Base-by-base conservation (phyloP, 2,888 invertebrate species). In the Mesorhabditis belari region DNA sequence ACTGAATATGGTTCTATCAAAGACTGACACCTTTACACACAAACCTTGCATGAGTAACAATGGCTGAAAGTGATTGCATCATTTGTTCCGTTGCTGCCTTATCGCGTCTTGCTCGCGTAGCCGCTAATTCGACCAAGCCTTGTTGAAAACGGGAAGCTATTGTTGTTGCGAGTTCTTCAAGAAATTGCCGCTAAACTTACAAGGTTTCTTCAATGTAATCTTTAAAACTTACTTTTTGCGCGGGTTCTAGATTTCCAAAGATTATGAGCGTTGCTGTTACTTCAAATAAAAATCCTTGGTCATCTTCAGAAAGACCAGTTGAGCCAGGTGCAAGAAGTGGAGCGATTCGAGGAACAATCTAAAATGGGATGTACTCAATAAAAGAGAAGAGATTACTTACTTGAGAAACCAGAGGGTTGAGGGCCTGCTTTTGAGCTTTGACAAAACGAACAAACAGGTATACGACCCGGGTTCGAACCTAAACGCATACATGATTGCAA, bases 221-320 rank as follows among this genome's bases (percentile, higher is more conserved):
- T 35, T 35, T 17, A 35, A 35, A 35, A 35, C 44, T 53, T 26
- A 66, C 66, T 61, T 72, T 72, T 56, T 67, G 63, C 78, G 84
- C 82, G 19, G 82, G 75, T 17, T 82, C 78, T 49, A 83, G 81
- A 63, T 82, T 81, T 64, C 85, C 84, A 61, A 83, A 82, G 2
- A 86, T 83, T 57, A 86, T 85, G 5, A 86, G 78, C 44, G 84
- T 82, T 2, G 85, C 85, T 35, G 85, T 84, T 2, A 86, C 84
- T 81, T 86, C 86, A 70, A 84, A 86, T 35, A 86, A 76, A 74
- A 85, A 86, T 54, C 86, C 80, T 77, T 86, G 86, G 73, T 86
- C 86, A 65, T 85, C 85, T 26, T 82, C 76, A 2, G 83, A 81
- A 51, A 85, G 79, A 49, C 83, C 77, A 27, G 80, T 79, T 12